phyloP scores from a whole-genome alignment of 2,888 invertebrate species.

The Xanthorhoe designata region DNA sequence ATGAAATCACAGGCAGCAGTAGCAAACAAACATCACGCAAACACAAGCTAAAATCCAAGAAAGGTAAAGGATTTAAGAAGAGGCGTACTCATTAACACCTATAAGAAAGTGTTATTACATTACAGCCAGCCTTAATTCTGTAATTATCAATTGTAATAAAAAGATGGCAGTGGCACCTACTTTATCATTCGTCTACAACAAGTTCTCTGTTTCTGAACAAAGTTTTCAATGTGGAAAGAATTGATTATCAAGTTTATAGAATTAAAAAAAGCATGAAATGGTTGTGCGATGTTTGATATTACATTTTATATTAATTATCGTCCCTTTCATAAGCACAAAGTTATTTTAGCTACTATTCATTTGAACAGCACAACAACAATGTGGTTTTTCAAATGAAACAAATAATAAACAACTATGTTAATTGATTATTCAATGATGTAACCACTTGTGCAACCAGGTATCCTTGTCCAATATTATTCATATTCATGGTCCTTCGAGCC shows the following conservation, averaged over 20 bases:
- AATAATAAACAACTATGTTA: too few relatives aligned
- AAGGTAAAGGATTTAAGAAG: constrained; percentile 82
- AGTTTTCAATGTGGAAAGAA: background rate
- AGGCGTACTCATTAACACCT: constrained; percentile 72
- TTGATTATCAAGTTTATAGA: background rate
- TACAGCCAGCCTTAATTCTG: constrained; percentile 23
- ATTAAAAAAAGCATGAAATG: constrained; percentile 8
- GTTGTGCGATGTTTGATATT: constrained; percentile 13
- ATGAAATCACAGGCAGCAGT: constrained; percentile 89
- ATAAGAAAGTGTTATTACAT: constrained; percentile 1
- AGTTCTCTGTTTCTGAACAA: background rate
- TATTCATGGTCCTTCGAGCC: too few relatives aligned
- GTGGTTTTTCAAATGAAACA: background rate
- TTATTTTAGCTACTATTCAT: background rate
- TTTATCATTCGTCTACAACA: constrained; percentile 12
- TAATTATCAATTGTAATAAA: constrained; percentile 7
- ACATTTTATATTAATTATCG: background rate
- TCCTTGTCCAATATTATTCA: too few relatives aligned
- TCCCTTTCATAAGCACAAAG: background rate
- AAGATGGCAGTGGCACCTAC: constrained; percentile 16
- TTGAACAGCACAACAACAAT: constrained; percentile 6
- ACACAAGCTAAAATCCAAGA: constrained; percentile 80
- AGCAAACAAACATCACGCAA: constrained; percentile 69
- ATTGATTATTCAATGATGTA: too few relatives aligned
- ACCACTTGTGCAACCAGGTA: too few relatives aligned